Evolutionary conservation across 2,113 vertebrate genomes (phyloP).

Genomic region (Motacilla alba): DNA sequence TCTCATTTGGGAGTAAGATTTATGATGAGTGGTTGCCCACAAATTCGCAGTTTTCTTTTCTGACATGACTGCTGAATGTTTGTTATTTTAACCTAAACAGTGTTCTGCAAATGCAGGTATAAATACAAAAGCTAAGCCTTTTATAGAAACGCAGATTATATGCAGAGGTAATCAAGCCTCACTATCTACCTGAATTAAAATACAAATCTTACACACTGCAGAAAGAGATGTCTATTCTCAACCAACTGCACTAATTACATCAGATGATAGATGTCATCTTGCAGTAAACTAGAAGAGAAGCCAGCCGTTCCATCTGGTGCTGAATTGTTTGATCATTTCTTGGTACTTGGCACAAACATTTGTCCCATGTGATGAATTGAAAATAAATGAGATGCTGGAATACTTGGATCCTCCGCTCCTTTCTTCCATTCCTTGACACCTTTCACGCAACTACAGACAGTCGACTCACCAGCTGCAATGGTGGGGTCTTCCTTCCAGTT

Average conservation of each 20-base stretch:
- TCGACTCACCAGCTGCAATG: neutral
- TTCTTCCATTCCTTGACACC: neutral
- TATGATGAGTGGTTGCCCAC: neutral
- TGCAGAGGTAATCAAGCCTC: neutral
- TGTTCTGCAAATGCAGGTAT: neutral
- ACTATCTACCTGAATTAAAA: neutral
- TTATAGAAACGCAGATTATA: neutral
- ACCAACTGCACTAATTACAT: neutral
- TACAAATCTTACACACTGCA: neutral
- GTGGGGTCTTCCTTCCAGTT: neutral
- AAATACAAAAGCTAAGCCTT: neutral
- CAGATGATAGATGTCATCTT: neutral
- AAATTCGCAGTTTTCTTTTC: neutral
- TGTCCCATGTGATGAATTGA: neutral
- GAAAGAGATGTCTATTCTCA: neutral
- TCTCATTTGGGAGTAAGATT: neutral
- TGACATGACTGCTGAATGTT: neutral
- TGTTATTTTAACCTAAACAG: neutral
- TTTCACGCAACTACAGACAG: neutral
- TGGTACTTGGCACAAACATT: neutral
- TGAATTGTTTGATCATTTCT: neutral
- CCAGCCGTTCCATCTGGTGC: neutral
- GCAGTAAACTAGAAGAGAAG: neutral
- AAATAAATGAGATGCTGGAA: neutral
- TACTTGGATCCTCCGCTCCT: neutral